A percentile compares a stretch with the other conserved stretches of the same genome.
Conservation (phyloP, 2,113 vertebrate genomes). For the Chlorodrepanis virens region DNA sequence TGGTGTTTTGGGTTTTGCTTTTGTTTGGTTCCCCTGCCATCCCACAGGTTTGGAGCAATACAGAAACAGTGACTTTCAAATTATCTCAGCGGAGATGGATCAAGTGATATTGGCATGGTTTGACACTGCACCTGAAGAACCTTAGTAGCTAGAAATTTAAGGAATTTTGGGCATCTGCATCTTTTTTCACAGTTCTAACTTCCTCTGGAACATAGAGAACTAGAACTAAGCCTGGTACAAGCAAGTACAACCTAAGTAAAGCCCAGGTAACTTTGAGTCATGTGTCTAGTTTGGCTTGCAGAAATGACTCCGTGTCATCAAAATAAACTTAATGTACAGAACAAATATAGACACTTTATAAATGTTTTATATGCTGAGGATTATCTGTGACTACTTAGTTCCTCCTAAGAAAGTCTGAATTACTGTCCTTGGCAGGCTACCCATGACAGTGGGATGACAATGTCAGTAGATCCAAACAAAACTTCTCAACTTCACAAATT, state of each 20-base stretch:
- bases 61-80: not conserved
- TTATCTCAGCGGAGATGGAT: not conserved
- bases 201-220: not conserved
- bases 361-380: not conserved
- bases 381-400: not conserved
- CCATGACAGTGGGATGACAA: not conserved
- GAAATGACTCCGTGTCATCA: not conserved
- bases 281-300: not conserved
- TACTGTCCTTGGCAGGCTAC: not conserved
- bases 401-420: not conserved
- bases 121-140: not conserved
- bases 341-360: not conserved
- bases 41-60: not conserved
- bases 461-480: not conserved
- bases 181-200: not conserved
- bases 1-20: not conserved
- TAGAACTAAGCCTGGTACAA: not conserved
- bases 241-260: not conserved
- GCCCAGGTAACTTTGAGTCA: not conserved
- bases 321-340: not conserved
- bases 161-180: not conserved
- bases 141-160: not conserved
- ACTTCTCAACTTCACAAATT: not conserved
- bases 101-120: not conserved
- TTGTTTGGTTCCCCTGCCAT: not conserved